Conservation (phyloP, 2,113 vertebrate genomes). For the Rhagologus leucostigma region DNA sequence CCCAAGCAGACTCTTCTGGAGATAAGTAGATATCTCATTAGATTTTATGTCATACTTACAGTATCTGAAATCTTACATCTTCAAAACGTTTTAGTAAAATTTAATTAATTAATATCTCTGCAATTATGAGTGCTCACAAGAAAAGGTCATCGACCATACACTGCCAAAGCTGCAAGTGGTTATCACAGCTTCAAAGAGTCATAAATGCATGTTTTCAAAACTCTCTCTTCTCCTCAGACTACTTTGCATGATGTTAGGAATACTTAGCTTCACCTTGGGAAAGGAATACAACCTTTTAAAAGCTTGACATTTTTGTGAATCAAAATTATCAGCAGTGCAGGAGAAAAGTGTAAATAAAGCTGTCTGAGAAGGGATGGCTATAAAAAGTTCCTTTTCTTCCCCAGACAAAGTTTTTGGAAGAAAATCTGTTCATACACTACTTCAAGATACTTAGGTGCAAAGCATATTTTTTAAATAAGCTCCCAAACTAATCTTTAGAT, state of each 20-base stretch:
- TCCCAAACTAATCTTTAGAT: background rate
- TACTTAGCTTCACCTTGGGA: slow-evolving; percentile 15
- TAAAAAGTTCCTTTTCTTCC: background rate
- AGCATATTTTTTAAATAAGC: background rate
- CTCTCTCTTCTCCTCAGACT: background rate
- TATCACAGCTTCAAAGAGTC: background rate
- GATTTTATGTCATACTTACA: background rate
- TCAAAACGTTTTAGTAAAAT: slow-evolving; percentile 34
- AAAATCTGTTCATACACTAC: background rate
- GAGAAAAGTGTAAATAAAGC: background rate
- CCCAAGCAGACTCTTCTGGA: background rate
- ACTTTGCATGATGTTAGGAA: slow-evolving; percentile 12
- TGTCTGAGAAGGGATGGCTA: background rate
- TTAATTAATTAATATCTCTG: slow-evolving; percentile 30
- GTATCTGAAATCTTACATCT: background rate
- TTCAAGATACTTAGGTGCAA: background rate
- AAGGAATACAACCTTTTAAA: slow-evolving; percentile 20
- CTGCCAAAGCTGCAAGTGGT: background rate
- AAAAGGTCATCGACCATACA: slow-evolving; percentile 19
- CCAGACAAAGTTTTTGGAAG: background rate
- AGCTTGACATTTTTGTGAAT: slow-evolving; percentile 8
- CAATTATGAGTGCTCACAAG: background rate
- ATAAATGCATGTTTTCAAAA: slow-evolving; percentile 45
- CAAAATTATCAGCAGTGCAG: background rate
- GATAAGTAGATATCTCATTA: background rate